phyloP scores from a whole-genome alignment of 2,888 invertebrate species.

The Mythimna albipuncta region DNA sequence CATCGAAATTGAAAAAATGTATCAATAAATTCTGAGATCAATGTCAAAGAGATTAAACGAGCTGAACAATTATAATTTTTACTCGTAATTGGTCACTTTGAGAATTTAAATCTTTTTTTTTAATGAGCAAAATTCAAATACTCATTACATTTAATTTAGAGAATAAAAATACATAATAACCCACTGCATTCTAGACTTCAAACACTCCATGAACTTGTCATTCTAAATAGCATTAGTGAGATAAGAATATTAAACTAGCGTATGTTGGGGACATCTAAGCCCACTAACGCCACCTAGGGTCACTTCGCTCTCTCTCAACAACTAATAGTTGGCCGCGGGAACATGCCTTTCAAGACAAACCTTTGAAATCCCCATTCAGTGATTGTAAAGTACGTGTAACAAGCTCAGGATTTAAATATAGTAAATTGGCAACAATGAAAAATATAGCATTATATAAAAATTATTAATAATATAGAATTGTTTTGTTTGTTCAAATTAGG shows the following conservation, averaged over 20 bases:
- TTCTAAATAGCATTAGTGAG: slow-evolving; percentile 48
- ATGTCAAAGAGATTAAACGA: slow-evolving; percentile 46
- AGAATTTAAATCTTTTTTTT: slow-evolving; percentile 60
- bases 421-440: slow-evolving; percentile 87
- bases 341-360: slow-evolving; percentile 26
- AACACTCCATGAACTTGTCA: slow-evolving; percentile 29
- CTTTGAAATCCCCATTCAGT: slow-evolving; percentile 41
- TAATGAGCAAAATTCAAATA: slow-evolving; percentile 71
- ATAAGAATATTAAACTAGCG: slow-evolving; percentile 14
- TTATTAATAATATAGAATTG: slow-evolving; percentile 59
- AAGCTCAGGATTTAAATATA: slow-evolving; percentile 70
- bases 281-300: slow-evolving; percentile 50
- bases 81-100: slow-evolving; percentile 62
- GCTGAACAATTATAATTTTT: slow-evolving; percentile 25
- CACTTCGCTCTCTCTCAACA: slow-evolving; percentile 32
- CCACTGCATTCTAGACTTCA: slow-evolving; percentile 47
- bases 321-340: slow-evolving; percentile 50
- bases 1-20: slow-evolving; percentile 20
- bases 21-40: slow-evolving; percentile 50
- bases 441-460: slow-evolving; percentile 74
- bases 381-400: slow-evolving; percentile 62
- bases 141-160: slow-evolving; percentile 61
- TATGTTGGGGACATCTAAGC: slow-evolving; percentile 19
- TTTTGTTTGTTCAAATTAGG: slow-evolving; percentile 62
- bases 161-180: slow-evolving; percentile 54